Conservation (phyloP, 2,113 vertebrate species). For the Sylvietta virens region DNA sequence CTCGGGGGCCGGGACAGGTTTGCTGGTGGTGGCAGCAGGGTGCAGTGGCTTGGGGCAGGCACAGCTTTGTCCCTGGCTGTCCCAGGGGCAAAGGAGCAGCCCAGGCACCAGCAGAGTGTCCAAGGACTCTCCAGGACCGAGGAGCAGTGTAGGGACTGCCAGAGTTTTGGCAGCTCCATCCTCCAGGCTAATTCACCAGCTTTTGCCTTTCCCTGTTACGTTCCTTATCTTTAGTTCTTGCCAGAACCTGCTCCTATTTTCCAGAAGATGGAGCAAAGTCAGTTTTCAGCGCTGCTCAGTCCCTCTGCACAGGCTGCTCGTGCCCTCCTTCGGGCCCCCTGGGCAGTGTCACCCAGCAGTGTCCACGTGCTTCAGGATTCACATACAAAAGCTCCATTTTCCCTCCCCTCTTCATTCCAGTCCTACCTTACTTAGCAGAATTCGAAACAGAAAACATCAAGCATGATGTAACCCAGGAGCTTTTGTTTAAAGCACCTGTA, state of each 20-base stretch:
- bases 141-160: neutral
- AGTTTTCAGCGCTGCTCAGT: neutral
- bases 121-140: rapidly evolving
- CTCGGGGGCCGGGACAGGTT: rapidly evolving
- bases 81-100: neutral
- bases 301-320: neutral
- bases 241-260: neutral
- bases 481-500: neutral
- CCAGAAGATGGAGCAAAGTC: neutral
- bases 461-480: rapidly evolving
- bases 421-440: neutral
- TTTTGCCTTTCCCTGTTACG: neutral
- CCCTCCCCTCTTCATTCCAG: neutral
- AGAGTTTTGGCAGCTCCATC: neutral
- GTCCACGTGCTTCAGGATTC: neutral
- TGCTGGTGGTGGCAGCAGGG: neutral
- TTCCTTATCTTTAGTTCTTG: neutral
- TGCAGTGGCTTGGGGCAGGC: neutral
- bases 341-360: neutral
- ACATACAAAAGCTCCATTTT: neutral
- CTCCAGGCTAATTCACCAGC: neutral
- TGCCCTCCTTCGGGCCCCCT: neutral
- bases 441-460: neutral
- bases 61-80: neutral
- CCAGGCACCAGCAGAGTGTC: neutral